Percentiles rank a stretch among this genome's conserved stretches.
Evolutionary conservation across 2,113 vertebrate species (phyloP).

Genomic region (Podarcis muralis): DNA sequence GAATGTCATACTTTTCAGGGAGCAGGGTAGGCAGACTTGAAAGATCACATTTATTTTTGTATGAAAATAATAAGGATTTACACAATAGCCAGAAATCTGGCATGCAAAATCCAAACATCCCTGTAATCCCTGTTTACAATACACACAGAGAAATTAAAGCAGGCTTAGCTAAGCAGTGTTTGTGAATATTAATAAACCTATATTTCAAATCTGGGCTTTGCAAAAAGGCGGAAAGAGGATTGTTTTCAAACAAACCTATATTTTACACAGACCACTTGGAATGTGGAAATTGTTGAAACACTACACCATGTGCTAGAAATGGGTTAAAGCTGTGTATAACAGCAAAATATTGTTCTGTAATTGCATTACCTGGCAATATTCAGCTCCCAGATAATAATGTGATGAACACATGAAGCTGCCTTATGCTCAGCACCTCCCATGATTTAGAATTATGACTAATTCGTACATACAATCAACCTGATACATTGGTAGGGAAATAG

Average conservation of each 20-base stretch:
- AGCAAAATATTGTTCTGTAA: background rate
- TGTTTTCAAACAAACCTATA: constrained; percentile 78
- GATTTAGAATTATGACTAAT: background rate
- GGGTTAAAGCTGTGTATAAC: constrained; percentile 20
- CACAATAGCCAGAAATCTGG: constrained; percentile 68
- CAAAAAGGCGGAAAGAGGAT: constrained; percentile 71
- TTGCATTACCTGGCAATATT: background rate
- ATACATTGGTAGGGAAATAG: background rate
- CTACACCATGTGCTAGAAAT: constrained; percentile 47
- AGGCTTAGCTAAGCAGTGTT: constrained; percentile 77
- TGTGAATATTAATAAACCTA: constrained; percentile 79
- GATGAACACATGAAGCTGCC: background rate
- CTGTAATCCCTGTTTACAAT: constrained; percentile 80
- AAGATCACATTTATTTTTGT: constrained; percentile 64
- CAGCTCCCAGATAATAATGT: background rate
- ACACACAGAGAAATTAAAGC: constrained; percentile 79
- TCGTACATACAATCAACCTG: constrained; percentile 10
- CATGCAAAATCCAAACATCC: constrained; percentile 77
- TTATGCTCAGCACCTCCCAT: background rate
- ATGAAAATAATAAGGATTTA: constrained; percentile 69
- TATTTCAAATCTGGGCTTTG: constrained; percentile 76
- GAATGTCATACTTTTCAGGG: constrained; percentile 47
- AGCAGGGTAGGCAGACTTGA: constrained; percentile 32
- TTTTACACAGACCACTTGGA: constrained; percentile 71
- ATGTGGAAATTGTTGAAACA: constrained; percentile 56